A percentile compares a stretch with the other conserved stretches of the same genome.
These are phyloP conservation scores for Ligdia adustata DNA, from an alignment of 2,888 invertebrate species.

Conservation along the genomic window DNA sequence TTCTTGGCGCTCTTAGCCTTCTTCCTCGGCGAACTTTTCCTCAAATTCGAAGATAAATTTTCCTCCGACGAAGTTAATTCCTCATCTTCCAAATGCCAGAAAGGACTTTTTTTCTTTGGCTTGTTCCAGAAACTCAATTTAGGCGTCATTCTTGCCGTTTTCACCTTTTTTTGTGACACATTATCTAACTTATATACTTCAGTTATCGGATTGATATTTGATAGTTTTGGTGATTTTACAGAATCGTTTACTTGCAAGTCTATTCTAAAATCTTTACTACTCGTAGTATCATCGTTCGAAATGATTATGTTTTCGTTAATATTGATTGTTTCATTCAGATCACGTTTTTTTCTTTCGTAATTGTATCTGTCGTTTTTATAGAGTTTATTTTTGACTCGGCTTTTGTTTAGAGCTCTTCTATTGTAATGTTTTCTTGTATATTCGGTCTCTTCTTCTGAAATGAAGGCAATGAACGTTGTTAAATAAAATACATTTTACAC, in stretches of 20 bases:
- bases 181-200: constrained; percentile 9
- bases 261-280: constrained; percentile 27
- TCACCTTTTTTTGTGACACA: constrained; percentile 16
- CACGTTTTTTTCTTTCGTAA: constrained; percentile 52
- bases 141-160: constrained; percentile 30
- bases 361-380: constrained; percentile 21
- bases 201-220: neutral
- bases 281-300: constrained; percentile 46
- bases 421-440: constrained; percentile 31
- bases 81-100: constrained; percentile 42
- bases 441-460: constrained; percentile 51
- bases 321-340: constrained; percentile 43
- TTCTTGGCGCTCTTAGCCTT: constrained; percentile 30
- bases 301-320: constrained; percentile 43
- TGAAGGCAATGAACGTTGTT: too few relatives aligned
- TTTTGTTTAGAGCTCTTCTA: constrained; percentile 24
- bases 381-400: constrained; percentile 26
- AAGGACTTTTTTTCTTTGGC: constrained; percentile 16
- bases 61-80: constrained; percentile 50
- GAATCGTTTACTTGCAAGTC: constrained; percentile 20
- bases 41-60: constrained; percentile 50
- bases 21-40: constrained; percentile 43
- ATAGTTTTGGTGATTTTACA: constrained; percentile 16
- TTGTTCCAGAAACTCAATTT: constrained; percentile 34
- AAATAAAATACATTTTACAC: too few relatives aligned